Conservation (phyloP, 2,797 vertebrate genomes). For the Sebastes itinus region DNA sequence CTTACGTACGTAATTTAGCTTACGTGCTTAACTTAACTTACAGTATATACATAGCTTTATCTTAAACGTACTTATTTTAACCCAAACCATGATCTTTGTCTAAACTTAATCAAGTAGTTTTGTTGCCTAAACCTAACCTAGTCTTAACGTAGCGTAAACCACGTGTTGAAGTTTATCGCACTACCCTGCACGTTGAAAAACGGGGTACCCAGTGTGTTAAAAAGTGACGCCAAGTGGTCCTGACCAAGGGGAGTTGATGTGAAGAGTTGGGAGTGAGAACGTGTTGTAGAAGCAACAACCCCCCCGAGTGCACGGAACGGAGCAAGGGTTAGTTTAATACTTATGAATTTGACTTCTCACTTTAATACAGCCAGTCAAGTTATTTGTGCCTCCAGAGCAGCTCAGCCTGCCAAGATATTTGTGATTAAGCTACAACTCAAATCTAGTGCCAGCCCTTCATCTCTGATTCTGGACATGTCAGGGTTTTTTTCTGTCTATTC, state of each 20-base stretch:
- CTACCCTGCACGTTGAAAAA: background rate
- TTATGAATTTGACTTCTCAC: background rate
- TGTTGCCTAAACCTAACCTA: background rate
- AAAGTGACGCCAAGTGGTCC: background rate
- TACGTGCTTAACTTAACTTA: background rate
- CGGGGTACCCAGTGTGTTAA: background rate
- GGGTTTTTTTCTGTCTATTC: conserved; percentile 1
- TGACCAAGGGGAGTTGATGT: background rate
- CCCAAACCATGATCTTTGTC: background rate
- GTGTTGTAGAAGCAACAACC: background rate
- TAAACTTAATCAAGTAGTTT: background rate
- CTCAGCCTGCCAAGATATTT: conserved; percentile 1
- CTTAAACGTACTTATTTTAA: background rate
- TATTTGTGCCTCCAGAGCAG: conserved; percentile 36
- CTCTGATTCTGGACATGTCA: conserved; percentile 31
- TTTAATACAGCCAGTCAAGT: background rate
- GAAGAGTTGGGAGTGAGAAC: background rate
- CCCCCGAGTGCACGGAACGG: background rate
- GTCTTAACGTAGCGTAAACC: background rate
- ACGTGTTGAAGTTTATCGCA: background rate
- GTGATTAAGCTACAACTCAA: conserved; percentile 25
- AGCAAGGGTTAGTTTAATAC: background rate
- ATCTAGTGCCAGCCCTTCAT: background rate
- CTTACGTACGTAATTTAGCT: background rate
- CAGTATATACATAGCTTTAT: background rate